These are phyloP conservation scores for Meiosimyza platycephala DNA, from an alignment of 2,888 invertebrate species.

Conservation along the genomic window DNA sequence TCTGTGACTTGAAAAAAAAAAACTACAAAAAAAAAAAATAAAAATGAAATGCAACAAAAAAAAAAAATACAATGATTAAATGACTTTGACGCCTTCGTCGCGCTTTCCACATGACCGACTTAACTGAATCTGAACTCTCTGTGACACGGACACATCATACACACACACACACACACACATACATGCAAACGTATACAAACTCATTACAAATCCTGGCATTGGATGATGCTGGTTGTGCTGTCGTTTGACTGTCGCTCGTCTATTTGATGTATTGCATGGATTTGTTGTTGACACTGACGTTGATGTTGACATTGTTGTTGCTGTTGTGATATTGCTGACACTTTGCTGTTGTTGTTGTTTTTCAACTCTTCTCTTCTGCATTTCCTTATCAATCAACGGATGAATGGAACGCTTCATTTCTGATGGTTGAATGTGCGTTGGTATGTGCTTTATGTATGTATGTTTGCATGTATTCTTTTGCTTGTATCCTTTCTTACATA, in stretches of 20 bases:
- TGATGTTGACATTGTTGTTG: constrained; percentile 2
- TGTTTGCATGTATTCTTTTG: too few relatives aligned
- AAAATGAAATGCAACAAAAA: constrained; percentile 3
- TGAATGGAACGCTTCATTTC: constrained; percentile 8
- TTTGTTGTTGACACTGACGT: constrained; percentile 13
- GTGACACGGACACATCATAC: background rate
- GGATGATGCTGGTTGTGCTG: background rate
- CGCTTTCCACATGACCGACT: constrained; percentile 18
- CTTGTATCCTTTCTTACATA: background rate
- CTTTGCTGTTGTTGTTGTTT: background rate
- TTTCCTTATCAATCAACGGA: constrained; percentile 15
- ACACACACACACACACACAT: background rate
- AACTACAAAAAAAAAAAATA: constrained; percentile 17
- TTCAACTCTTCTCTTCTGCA: background rate
- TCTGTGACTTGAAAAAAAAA: constrained; percentile 10
- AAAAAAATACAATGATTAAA: constrained; percentile 20
- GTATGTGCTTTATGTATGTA: too few relatives aligned
- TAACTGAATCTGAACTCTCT: constrained; percentile 14
- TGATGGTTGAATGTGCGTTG: too few relatives aligned
- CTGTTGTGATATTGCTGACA: background rate
- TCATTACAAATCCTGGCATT: constrained; percentile 12
- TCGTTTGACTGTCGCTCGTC: constrained; percentile 6
- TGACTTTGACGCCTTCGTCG: constrained; percentile 15
- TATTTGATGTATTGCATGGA: constrained; percentile 26
- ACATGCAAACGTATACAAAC: background rate